Evolutionary conservation across 2,888 invertebrate genomes (phyloP).

Genomic region (Acanthoscelides obtectus): DNA sequence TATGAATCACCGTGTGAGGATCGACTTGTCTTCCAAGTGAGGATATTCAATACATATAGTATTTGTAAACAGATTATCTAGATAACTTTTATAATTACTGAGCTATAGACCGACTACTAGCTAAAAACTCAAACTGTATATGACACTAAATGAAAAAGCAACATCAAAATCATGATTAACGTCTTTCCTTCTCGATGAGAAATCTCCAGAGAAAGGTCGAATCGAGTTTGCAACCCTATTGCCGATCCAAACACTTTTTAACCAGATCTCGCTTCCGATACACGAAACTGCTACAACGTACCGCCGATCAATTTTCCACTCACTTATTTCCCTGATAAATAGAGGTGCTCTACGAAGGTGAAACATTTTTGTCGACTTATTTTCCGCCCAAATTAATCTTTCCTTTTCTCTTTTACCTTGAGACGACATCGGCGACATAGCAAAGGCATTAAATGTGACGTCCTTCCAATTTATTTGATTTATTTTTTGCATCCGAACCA

Average conservation of each 20-base stretch:
- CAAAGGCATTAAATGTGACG: conserved; percentile 9
- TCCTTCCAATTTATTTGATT: conserved; percentile 20
- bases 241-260: neutral
- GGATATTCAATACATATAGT: no score
- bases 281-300: neutral
- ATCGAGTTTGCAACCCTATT: no score
- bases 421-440: conserved; percentile 1
- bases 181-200: no score
- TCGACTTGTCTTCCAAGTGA: no score
- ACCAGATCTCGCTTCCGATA: neutral
- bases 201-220: no score
- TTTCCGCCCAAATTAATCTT: neutral
- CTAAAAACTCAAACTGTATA: no score
- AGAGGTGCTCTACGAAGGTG: neutral
- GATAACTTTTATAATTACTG: no score
- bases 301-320: neutral
- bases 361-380: neutral
- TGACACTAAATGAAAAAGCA: no score
- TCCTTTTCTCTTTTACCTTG: neutral
- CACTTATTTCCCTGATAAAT: neutral
- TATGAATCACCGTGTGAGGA: no score
- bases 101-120: no score
- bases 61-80: no score
- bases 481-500: conserved; percentile 20
- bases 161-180: no score